Conservation (phyloP, 2,113 vertebrate species). For the Ovis canadensis region DNA sequence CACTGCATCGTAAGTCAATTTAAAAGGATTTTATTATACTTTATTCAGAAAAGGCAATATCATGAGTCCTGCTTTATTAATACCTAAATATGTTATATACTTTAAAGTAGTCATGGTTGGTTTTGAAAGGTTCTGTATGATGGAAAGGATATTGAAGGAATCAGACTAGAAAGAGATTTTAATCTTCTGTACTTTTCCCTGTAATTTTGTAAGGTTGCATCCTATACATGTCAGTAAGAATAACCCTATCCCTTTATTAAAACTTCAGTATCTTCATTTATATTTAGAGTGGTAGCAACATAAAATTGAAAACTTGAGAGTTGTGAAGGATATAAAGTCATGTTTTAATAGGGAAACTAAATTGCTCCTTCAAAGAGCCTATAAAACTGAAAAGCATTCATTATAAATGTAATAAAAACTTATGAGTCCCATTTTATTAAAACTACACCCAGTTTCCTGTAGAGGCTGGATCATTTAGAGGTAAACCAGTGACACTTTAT, state of each 20-base stretch:
- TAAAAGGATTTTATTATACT: slow-evolving; percentile 28
- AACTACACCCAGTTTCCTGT: slow-evolving; percentile 77
- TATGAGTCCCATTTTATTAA: slow-evolving; percentile 82
- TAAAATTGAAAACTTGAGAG: slow-evolving; percentile 75
- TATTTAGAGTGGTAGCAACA: slow-evolving; percentile 71
- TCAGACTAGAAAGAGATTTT: slow-evolving; percentile 57
- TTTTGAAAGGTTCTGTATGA: slow-evolving; percentile 52
- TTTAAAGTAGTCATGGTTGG: slow-evolving; percentile 44
- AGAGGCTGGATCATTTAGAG: slow-evolving; percentile 68
- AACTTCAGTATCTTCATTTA: slow-evolving; percentile 73
- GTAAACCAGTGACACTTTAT: slow-evolving; percentile 71
- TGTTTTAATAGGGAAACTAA: slow-evolving; percentile 80
- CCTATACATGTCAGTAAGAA: slow-evolving; percentile 46
- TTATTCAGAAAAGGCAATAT: slow-evolving; percentile 40
- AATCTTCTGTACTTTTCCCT: slow-evolving; percentile 32
- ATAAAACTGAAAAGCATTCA: slow-evolving; percentile 81
- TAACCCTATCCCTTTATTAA: slow-evolving; percentile 73
- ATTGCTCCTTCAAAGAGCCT: slow-evolving; percentile 79
- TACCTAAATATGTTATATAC: slow-evolving; percentile 44
- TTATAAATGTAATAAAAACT: slow-evolving; percentile 83
- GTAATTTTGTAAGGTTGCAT: slow-evolving; percentile 56
- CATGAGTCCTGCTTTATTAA: not conserved
- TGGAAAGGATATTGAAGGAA: slow-evolving; percentile 43
- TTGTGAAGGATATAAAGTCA: slow-evolving; percentile 79
- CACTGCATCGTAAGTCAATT: not conserved